Percentiles rank a stretch among this genome's conserved stretches.
phyloP scores from a whole-genome alignment of 1,140 invertebrate species.

The Drosophila varians region DNA sequence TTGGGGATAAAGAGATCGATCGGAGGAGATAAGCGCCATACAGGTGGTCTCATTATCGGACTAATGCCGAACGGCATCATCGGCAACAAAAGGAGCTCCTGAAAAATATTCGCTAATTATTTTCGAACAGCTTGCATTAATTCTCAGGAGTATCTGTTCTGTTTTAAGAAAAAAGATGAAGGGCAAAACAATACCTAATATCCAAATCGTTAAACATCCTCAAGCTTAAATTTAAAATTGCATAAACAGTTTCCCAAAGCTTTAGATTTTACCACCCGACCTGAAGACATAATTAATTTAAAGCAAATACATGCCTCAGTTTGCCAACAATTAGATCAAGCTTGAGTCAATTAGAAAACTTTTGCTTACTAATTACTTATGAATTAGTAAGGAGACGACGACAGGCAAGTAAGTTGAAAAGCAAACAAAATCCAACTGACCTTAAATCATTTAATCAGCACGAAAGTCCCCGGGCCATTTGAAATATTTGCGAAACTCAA shows the following conservation, averaged over 20 bases:
- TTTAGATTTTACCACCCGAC: background rate
- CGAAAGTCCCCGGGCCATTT: constrained; percentile 31
- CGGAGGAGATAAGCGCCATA: constrained; percentile 29
- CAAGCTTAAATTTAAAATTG: too few relatives aligned
- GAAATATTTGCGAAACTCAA: constrained; percentile 73
- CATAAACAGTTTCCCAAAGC: too few relatives aligned
- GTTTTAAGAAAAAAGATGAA: background rate
- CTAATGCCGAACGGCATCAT: constrained; percentile 1
- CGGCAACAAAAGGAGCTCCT: constrained; percentile 1
- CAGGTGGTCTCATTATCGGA: constrained; percentile 56
- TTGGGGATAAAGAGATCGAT: constrained; percentile 41
- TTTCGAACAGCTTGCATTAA: background rate
- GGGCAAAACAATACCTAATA: background rate
- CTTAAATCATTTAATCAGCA: constrained; percentile 79
- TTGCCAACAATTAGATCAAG: constrained; percentile 28
- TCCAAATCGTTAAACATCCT: too few relatives aligned
- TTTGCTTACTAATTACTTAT: constrained; percentile 62
- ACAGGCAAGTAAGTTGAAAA: constrained; percentile 29
- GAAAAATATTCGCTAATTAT: background rate
- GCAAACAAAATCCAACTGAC: constrained; percentile 60
- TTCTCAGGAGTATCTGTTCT: background rate
- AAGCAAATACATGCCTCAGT: constrained; percentile 11
- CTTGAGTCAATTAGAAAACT: constrained; percentile 35
- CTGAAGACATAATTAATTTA: background rate
- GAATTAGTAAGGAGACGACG: constrained; percentile 23